These are phyloP conservation scores for Digitonthophagus gazella DNA, from an alignment of 2,888 invertebrate genomes.

Conservation along the genomic window DNA sequence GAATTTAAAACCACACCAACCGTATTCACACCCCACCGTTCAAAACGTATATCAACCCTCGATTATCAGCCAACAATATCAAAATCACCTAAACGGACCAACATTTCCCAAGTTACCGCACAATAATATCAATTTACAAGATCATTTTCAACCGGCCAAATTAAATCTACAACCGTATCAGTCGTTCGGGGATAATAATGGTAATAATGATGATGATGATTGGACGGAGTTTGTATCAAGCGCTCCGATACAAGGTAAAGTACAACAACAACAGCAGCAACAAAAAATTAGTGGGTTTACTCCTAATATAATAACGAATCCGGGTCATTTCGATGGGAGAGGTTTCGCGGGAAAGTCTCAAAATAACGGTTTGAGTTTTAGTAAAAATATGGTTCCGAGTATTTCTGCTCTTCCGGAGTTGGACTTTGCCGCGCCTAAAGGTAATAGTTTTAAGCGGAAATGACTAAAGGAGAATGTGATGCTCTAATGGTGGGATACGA, in stretches of 20 bases:
- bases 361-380: slow-evolving; percentile 29
- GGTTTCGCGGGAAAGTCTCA: slow-evolving; percentile 24
- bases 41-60: slow-evolving; percentile 37
- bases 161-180: slow-evolving; percentile 20
- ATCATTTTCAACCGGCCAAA: slow-evolving; percentile 12
- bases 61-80: slow-evolving; percentile 44
- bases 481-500: slow-evolving; percentile 36
- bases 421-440: slow-evolving; percentile 55
- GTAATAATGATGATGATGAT: slow-evolving; percentile 51
- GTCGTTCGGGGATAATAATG: slow-evolving; percentile 16
- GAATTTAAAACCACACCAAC: slow-evolving; percentile 27
- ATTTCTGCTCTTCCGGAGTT: slow-evolving; percentile 57
- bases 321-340: slow-evolving; percentile 39
- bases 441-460: slow-evolving; percentile 45
- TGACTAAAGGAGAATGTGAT: slow-evolving; percentile 51
- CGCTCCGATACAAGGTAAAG: slow-evolving; percentile 42
- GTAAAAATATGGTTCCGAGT: slow-evolving; percentile 43
- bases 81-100: slow-evolving; percentile 24
- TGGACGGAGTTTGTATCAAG: slow-evolving; percentile 60
- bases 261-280: slow-evolving; percentile 12
- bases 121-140: slow-evolving; percentile 13
- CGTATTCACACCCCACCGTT: slow-evolving; percentile 27
- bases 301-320: slow-evolving; percentile 46
- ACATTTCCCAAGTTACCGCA: slow-evolving; percentile 5
- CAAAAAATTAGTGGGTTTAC: slow-evolving; percentile 27